These are phyloP conservation scores for Ciconia nigra DNA, from an alignment of 2,797 vertebrate species.

Conservation along the genomic window DNA sequence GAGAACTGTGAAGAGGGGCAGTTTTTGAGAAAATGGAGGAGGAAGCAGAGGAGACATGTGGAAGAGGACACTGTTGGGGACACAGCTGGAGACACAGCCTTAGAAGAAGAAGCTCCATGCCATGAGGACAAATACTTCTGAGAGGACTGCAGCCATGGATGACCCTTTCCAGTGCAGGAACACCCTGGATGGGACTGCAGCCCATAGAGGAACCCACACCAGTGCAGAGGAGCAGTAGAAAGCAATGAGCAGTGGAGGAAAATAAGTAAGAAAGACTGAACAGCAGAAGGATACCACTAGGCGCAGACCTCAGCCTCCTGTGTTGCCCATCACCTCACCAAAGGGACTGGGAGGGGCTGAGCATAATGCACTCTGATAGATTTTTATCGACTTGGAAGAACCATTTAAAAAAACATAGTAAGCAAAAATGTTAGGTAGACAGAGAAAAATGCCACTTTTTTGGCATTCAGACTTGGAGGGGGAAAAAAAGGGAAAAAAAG, in stretches of 20 bases:
- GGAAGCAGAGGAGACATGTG: background rate
- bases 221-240: background rate
- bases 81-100: background rate
- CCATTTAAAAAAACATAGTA: background rate
- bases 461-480: too few species aligned
- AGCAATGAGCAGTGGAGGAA: background rate
- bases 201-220: fast-evolving
- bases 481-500: too few species aligned
- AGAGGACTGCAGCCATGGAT: background rate
- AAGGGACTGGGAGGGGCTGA: background rate
- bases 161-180: background rate
- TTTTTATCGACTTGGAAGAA: background rate
- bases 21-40: background rate
- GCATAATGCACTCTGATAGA: background rate
- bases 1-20: background rate
- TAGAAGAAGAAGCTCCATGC: background rate
- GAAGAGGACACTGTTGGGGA: background rate
- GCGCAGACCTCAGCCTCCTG: background rate
- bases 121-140: background rate
- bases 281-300: background rate
- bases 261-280: background rate
- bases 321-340: background rate
- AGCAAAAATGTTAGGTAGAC: background rate
- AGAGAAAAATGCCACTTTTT: background rate
- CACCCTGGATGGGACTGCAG: background rate